phyloP scores from a whole-genome alignment of 2,888 invertebrate species.

The Megastigmus dorsalis region DNA sequence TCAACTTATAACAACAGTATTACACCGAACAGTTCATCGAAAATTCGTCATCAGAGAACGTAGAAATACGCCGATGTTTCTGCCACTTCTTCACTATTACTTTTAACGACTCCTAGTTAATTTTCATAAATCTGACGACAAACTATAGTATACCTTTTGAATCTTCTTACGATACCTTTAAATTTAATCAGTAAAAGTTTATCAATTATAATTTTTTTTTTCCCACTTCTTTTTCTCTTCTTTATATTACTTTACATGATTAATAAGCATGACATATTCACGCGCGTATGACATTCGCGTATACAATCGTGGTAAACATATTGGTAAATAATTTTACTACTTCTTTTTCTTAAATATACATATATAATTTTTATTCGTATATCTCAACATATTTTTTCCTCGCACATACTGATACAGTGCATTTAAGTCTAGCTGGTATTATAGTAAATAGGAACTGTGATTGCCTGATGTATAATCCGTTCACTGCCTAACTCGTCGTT shows the following conservation, averaged over 20 bases:
- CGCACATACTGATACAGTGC: slow-evolving; percentile 30
- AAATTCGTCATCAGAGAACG: slow-evolving; percentile 41
- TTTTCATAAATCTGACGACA: slow-evolving; percentile 43
- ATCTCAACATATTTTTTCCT: slow-evolving; percentile 41
- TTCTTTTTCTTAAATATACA: slow-evolving; percentile 40
- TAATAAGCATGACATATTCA: slow-evolving; percentile 33
- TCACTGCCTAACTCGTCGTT: slow-evolving; percentile 56
- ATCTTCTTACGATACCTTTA: slow-evolving; percentile 43
- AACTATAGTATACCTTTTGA: slow-evolving; percentile 42
- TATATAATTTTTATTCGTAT: slow-evolving; percentile 46
- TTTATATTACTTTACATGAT: neutral
- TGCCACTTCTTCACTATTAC: neutral
- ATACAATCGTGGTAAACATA: slow-evolving; percentile 39
- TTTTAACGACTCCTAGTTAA: slow-evolving; percentile 25
- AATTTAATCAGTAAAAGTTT: slow-evolving; percentile 51
- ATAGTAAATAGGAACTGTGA: slow-evolving; percentile 70
- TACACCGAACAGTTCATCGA: slow-evolving; percentile 32
- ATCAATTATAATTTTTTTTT: slow-evolving; percentile 29
- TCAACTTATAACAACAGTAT: slow-evolving; percentile 51
- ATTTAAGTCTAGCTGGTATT: slow-evolving; percentile 35
- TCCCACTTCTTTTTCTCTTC: slow-evolving; percentile 4
- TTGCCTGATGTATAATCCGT: slow-evolving; percentile 66
- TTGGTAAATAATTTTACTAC: slow-evolving; percentile 48
- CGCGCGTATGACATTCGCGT: slow-evolving; percentile 8
- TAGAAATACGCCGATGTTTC: slow-evolving; percentile 39